Base-by-base conservation (phyloP, 2,888 invertebrate genomes). In the Drosophila yooni region DNA sequence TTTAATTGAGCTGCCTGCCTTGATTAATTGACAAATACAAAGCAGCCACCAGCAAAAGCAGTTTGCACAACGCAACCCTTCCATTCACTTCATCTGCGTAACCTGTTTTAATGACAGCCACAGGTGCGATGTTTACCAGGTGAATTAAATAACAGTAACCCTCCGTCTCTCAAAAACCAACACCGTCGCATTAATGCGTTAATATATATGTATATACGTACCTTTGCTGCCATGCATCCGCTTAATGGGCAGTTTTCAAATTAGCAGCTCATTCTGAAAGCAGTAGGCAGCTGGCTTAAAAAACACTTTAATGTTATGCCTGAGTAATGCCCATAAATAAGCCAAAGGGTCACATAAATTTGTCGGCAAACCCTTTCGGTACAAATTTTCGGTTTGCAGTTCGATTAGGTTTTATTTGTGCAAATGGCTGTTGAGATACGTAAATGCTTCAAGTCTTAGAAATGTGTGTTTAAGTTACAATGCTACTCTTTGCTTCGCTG, bases 11-110 rank as follows among this genome's bases (percentile, higher is more conserved):
- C 73, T 79, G 72, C 73, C 74, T 71, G 65, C 58, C 62, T 70
- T 85, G 89, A 85, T 85, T 89, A 85, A 85, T 85, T 85, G 84
- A 72, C 80, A 84, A 82, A 84, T 75, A 65, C 76, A 70, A 83
- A 67, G 52, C 67, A 75, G 34, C 57, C 40, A 36, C n/a, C 54
- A 59, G 65, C 34, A 61, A 61, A 58, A 61, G 58, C 53, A 51
- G 57, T 67, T 60, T 53, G 33, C 25, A 46, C 56, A 50, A 8
- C 18, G 27, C 43, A 51, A 11, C 59, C n/a, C 11, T 21, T 34
- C 38, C 13, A n/a, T 25, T 54, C 27, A 56, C 29, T 40, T 40
- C 10, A 8, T n/a, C 38, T 13, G 46, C 50, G 33, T 21, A 64
- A 51, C 56, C 50, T 56, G 51, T 40, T 73, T 83, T 72, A 89